Evolutionary conservation across 2,797 vertebrate genomes (phyloP).

Genomic region (Odontamblyopus rebecca): DNA sequence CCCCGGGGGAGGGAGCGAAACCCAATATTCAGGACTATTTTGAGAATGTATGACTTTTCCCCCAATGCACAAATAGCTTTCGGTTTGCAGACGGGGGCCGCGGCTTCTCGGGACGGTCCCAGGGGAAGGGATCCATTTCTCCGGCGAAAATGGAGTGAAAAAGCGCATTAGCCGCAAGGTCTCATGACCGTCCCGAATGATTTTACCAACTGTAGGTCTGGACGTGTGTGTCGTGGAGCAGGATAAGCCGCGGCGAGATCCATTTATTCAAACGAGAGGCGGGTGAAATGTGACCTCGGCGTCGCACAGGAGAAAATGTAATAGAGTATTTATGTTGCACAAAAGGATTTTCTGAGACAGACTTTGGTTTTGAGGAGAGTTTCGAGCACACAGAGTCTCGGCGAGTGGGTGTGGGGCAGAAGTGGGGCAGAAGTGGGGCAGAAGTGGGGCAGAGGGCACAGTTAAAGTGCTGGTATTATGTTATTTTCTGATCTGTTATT

Average conservation of each 20-base stretch:
- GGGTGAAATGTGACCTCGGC: neutral
- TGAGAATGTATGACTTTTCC: slow-evolving; percentile 78
- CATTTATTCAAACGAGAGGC: slow-evolving; percentile 34
- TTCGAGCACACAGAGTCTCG: neutral
- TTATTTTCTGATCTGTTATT: too few species aligned
- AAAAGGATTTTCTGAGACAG: neutral
- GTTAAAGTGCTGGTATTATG: too few species aligned
- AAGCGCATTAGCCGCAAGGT: slow-evolving; percentile 56
- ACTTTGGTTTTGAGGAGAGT: neutral
- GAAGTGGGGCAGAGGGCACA: neutral
- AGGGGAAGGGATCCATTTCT: slow-evolving; percentile 69
- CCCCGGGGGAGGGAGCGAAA: slow-evolving; percentile 68
- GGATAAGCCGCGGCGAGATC: slow-evolving; percentile 21
- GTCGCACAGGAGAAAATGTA: neutral
- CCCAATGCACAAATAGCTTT: slow-evolving; percentile 73
- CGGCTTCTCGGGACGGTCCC: slow-evolving; percentile 54
- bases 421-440: too few species aligned
- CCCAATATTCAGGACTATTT: slow-evolving; percentile 76
- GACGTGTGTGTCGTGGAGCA: slow-evolving; percentile 3
- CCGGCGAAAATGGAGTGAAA: slow-evolving; percentile 64
- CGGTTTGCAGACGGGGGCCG: slow-evolving; percentile 42
- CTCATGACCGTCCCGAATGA: slow-evolving; percentile 52
- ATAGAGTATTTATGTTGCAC: neutral
- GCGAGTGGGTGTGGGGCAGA: neutral
- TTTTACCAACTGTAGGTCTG: slow-evolving; percentile 43